A percentile compares a stretch with the other conserved stretches of the same genome.
Conservation (phyloP, 2,113 vertebrate species). For the Hyla sarda region DNA sequence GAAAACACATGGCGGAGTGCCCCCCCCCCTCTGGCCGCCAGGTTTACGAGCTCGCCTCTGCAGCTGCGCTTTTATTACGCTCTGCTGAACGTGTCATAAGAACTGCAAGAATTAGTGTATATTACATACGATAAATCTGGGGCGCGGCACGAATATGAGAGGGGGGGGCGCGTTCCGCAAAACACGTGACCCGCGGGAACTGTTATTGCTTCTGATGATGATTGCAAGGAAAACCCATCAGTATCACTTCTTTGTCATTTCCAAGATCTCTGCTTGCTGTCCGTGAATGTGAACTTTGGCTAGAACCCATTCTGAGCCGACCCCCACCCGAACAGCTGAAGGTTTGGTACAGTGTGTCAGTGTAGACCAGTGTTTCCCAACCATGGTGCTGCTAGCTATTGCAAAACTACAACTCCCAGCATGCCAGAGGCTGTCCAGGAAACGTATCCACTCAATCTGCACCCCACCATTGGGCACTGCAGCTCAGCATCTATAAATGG, state of each 20-base stretch:
- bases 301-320: background rate
- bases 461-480: too few relatives aligned
- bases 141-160: background rate
- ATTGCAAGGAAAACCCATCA: background rate
- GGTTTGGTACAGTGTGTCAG: background rate
- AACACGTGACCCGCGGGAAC: background rate
- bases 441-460: too few relatives aligned
- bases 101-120: background rate
- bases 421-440: too few relatives aligned
- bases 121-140: background rate
- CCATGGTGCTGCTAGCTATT: too few relatives aligned
- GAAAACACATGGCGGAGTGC: conserved; percentile 30
- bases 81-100: background rate
- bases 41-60: background rate
- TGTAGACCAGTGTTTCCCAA: too few relatives aligned
- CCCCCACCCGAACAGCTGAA: background rate
- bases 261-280: background rate
- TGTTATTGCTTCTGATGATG: background rate
- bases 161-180: background rate
- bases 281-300: background rate
- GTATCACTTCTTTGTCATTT: background rate
- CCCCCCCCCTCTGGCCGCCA: background rate
- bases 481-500: too few relatives aligned
- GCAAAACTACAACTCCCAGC: too few relatives aligned
- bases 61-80: background rate